These are phyloP conservation scores for Sylvilagus floridanus DNA, from an alignment of 2,797 vertebrate species.

Conservation along the genomic window DNA sequence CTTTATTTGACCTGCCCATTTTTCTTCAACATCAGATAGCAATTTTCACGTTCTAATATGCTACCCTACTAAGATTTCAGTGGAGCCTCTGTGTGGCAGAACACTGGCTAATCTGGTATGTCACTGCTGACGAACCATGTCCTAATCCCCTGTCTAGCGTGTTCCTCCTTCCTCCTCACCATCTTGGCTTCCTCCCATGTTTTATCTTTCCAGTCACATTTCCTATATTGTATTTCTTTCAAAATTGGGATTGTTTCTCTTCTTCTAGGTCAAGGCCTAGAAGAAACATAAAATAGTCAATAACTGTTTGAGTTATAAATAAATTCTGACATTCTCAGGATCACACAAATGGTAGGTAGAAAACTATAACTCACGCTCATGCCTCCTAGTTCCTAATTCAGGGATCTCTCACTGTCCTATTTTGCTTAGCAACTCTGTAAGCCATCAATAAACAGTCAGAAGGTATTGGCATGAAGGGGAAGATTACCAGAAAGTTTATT, in stretches of 20 bases:
- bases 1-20: neutral
- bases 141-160: neutral
- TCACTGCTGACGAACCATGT: too few species aligned
- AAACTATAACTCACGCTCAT: neutral
- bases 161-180: neutral
- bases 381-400: neutral
- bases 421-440: neutral
- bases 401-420: neutral
- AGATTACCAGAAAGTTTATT: neutral
- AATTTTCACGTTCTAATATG: neutral
- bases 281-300: neutral
- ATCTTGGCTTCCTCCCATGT: neutral
- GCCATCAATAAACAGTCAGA: neutral
- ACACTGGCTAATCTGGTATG: rapidly evolving
- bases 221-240: neutral
- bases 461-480: neutral
- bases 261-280: neutral
- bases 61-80: neutral
- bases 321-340: neutral
- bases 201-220: neutral
- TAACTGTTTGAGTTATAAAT: neutral
- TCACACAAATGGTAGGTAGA: neutral
- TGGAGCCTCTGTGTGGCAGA: neutral
- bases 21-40: neutral
- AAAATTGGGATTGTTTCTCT: neutral